These are phyloP conservation scores for Aphelocoma californica DNA, from an alignment of 2,797 vertebrate species.

Conservation along the genomic window DNA sequence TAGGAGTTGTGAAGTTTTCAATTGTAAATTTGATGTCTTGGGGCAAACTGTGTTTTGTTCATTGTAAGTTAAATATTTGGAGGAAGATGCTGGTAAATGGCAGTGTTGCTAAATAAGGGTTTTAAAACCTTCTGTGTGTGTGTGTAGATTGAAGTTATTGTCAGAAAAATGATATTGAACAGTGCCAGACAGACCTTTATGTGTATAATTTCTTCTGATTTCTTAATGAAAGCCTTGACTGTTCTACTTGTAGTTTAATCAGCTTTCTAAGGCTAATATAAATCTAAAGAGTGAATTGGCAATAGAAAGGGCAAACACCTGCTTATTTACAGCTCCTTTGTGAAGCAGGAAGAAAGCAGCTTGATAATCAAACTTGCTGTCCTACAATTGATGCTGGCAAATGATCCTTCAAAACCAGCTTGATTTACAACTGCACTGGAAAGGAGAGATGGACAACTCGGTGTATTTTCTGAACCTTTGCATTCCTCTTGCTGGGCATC, in stretches of 20 bases:
- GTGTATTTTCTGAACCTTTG: background rate
- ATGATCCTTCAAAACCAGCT: background rate
- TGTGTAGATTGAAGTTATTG: background rate
- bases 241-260: background rate
- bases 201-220: background rate
- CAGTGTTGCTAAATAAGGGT: background rate
- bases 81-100: background rate
- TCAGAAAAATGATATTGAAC: background rate
- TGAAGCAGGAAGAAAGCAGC: background rate
- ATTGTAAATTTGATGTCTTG: background rate
- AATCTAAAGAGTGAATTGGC: background rate
- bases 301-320: background rate
- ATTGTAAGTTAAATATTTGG: background rate
- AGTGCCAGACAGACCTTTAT: background rate
- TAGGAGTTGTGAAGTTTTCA: background rate
- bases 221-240: background rate
- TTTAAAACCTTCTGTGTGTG: rapidly evolving
- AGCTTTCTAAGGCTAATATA: background rate
- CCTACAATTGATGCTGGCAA: background rate
- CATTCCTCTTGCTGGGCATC: background rate
- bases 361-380: background rate
- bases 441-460: background rate
- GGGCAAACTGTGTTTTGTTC: background rate
- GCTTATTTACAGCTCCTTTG: background rate
- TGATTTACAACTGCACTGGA: background rate